A percentile compares a stretch with the other conserved stretches of the same genome.
Conservation (phyloP, 2,797 vertebrate species). For the Mustela erminea region DNA sequence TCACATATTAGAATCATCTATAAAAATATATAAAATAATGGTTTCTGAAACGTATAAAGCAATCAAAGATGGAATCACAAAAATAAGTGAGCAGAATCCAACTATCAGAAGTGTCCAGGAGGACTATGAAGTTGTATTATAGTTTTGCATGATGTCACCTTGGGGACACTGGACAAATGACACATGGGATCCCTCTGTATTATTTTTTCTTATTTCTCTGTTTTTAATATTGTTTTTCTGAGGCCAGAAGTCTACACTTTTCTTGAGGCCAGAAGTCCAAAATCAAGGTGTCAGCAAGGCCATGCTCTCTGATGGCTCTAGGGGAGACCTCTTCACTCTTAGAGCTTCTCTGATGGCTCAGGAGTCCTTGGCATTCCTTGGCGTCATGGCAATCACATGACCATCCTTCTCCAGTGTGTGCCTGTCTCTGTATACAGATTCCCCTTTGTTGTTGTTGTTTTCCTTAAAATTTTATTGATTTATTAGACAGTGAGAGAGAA, state of each 20-base stretch:
- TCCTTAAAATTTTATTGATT: too few relatives aligned
- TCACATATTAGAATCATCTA: background rate
- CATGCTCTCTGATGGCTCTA: background rate
- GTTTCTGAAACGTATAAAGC: background rate
- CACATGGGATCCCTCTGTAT: background rate
- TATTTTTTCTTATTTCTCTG: background rate
- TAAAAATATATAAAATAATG: background rate
- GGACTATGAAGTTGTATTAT: background rate
- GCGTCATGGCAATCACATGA: background rate
- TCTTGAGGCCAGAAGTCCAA: background rate
- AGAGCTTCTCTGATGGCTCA: background rate
- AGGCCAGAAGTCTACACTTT: background rate
- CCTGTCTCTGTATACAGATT: background rate
- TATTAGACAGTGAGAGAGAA: too few relatives aligned
- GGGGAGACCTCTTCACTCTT: background rate
- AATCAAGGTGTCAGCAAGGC: background rate
- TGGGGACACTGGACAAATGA: background rate
- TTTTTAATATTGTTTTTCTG: background rate
- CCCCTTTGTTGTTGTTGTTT: background rate
- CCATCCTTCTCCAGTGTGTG: background rate
- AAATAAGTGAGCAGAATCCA: background rate
- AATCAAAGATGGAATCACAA: background rate
- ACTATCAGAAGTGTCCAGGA: background rate
- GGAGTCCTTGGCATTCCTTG: background rate
- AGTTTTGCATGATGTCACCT: background rate